Conservation (phyloP, 2,113 vertebrate genomes). For the Daphoenositta chrysoptera region DNA sequence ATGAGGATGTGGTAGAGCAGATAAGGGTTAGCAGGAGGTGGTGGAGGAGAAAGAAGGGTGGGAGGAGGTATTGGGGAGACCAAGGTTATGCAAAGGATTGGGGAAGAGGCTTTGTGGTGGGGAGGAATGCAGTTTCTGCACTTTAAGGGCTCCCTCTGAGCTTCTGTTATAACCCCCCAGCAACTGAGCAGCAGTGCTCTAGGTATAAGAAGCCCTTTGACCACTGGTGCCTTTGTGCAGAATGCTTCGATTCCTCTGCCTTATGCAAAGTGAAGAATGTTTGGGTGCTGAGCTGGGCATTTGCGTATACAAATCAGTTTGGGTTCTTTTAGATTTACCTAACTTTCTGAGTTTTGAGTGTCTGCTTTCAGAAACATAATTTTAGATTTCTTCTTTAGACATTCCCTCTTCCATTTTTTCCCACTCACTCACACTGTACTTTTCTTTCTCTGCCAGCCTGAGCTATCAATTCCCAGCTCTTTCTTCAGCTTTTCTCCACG, state of each 20-base stretch:
- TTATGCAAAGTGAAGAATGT: slow-evolving; percentile 35
- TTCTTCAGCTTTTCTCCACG: not conserved
- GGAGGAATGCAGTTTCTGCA: slow-evolving; percentile 53
- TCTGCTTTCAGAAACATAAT: not conserved
- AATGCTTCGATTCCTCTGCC: not conserved
- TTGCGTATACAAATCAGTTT: slow-evolving; percentile 10
- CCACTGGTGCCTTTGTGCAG: not conserved
- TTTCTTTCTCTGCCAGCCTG: not conserved
- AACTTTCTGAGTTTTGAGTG: not conserved
- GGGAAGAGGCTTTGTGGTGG: slow-evolving; percentile 53
- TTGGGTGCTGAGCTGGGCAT: not conserved
- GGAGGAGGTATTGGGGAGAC: slow-evolving; percentile 43
- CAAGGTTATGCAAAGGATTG: slow-evolving; percentile 61
- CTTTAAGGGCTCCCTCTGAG: slow-evolving; percentile 24
- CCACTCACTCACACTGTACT: not conserved
- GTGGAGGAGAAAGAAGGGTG: slow-evolving; percentile 41
- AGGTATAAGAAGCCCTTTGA: not conserved
- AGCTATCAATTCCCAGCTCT: not conserved
- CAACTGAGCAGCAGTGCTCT: not conserved
- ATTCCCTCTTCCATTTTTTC: not conserved
- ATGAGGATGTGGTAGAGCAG: slow-evolving; percentile 60
- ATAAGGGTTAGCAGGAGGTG: slow-evolving; percentile 59
- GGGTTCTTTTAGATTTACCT: not conserved
- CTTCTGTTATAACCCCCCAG: not conserved
- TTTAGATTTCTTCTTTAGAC: not conserved